Evolutionary conservation across 1,140 invertebrate species (phyloP).

Genomic region (Platyura marginata): DNA sequence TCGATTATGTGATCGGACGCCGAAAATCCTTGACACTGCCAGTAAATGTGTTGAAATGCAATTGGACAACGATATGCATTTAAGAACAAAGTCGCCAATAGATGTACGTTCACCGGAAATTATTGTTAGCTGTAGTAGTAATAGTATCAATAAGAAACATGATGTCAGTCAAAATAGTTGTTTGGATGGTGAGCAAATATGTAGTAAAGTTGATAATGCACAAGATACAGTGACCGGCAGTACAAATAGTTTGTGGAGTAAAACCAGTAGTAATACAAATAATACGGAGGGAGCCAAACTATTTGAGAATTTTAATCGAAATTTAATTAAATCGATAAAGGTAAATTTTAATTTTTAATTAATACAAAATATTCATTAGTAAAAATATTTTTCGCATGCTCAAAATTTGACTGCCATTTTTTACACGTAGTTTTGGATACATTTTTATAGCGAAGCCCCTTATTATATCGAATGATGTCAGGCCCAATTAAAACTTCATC

Average conservation of each 20-base stretch:
- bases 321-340: constrained; percentile 24
- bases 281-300: constrained; percentile 18
- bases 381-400: no score
- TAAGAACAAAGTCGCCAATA: background rate
- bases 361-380: no score
- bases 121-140: background rate
- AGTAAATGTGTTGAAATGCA: background rate
- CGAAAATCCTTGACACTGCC: background rate
- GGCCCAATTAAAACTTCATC: no score
- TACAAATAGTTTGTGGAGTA: constrained; percentile 18
- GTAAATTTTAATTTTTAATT: no score
- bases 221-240: background rate
- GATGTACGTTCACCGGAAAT: background rate
- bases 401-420: no score
- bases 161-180: constrained; percentile 9
- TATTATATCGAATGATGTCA: no score
- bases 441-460: no score
- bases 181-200: background rate
- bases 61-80: background rate
- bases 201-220: background rate
- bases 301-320: constrained; percentile 23
- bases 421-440: no score
- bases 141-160: no score
- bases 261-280: background rate
- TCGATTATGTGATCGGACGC: constrained; percentile 29